Conservation (phyloP, 2,797 vertebrate species). For the Labeo calbasu region DNA sequence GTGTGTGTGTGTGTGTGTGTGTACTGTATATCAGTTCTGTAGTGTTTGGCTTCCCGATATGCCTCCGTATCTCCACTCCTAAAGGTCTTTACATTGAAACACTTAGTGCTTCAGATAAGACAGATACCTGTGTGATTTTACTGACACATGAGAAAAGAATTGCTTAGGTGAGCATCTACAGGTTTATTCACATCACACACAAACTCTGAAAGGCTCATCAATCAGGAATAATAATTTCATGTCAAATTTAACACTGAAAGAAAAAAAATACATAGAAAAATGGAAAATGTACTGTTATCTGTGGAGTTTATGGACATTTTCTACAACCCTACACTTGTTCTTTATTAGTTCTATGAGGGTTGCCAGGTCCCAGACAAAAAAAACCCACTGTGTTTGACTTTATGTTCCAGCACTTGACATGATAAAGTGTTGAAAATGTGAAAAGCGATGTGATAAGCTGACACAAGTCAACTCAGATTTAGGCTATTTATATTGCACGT, state of each 20-base stretch:
- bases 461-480: no score
- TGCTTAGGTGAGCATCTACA: slow-evolving; percentile 11
- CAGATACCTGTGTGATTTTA: background rate
- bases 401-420: no score
- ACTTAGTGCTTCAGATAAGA: slow-evolving; percentile 23
- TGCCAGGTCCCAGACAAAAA: background rate
- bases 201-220: background rate
- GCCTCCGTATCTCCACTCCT: slow-evolving; percentile 17
- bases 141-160: background rate
- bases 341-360: background rate
- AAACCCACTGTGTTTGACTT: background rate
- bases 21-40: background rate
- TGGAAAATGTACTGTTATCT: background rate
- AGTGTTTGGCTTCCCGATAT: background rate
- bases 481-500: no score
- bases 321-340: background rate
- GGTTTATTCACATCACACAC: slow-evolving; percentile 15
- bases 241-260: background rate
- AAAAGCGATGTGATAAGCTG: no score
- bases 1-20: no score
- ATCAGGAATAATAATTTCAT: background rate
- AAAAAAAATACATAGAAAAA: background rate
- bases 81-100: slow-evolving; percentile 25
- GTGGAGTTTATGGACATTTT: background rate
- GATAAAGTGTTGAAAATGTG: no score